Evolutionary conservation across 2,797 vertebrate species (phyloP).

Genomic region (Petrocephalus schoutedeni): DNA sequence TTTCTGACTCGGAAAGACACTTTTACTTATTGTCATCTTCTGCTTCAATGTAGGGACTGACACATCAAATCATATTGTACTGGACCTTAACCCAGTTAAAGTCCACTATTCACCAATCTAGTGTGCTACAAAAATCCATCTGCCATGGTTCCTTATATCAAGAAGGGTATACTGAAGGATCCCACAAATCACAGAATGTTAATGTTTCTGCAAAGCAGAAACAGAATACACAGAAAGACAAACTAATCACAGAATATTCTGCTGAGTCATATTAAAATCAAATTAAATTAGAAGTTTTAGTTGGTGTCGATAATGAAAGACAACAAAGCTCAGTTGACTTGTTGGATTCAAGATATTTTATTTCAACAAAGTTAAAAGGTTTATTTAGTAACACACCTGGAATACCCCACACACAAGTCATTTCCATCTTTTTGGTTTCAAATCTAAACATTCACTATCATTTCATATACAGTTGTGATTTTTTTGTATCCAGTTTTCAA

Average conservation of each 20-base stretch:
- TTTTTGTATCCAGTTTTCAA: neutral
- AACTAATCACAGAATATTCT: neutral
- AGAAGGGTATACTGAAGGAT: neutral
- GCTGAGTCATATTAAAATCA: neutral
- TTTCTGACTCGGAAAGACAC: neutral
- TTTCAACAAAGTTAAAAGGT: slow-evolving; percentile 45
- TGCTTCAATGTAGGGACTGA: neutral
- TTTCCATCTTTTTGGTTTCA: slow-evolving; percentile 1
- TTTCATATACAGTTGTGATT: slow-evolving; percentile 19
- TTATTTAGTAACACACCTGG: slow-evolving; percentile 33
- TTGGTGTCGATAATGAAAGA: neutral
- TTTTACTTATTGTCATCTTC: neutral
- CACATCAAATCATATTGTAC: neutral
- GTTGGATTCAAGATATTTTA: slow-evolving; percentile 44
- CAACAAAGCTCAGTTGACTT: slow-evolving; percentile 6
- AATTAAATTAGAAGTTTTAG: neutral
- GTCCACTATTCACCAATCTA: neutral
- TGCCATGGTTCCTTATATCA: neutral
- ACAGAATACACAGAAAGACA: neutral
- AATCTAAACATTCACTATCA: slow-evolving; percentile 6
- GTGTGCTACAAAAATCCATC: neutral
- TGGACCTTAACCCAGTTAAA: neutral
- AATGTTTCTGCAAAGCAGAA: neutral
- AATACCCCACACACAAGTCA: slow-evolving; percentile 45
- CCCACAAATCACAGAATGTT: neutral